phyloP scores from a whole-genome alignment of 2,797 vertebrate species.

The Oreonectes daqikongensis region DNA sequence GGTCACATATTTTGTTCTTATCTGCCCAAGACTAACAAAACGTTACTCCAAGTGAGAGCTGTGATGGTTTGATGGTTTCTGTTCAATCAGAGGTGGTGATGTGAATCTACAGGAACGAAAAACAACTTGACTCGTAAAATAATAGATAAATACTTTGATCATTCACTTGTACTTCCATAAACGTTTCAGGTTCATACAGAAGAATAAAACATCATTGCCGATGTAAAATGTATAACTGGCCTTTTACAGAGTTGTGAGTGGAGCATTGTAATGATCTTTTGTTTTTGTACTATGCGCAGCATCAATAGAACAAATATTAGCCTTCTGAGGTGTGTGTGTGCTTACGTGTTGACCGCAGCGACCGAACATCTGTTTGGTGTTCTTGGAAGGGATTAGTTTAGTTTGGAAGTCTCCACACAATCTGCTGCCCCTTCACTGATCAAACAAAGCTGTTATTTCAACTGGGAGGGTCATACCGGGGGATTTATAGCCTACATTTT shows the following conservation, averaged over 20 bases:
- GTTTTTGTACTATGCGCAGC: conserved; percentile 42
- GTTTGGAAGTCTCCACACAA: conserved; percentile 53
- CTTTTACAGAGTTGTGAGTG: conserved; percentile 18
- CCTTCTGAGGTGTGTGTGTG: conserved; percentile 42
- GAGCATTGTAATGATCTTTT: conserved; percentile 42
- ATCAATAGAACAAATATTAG: conserved; percentile 49
- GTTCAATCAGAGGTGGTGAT: conserved; percentile 27
- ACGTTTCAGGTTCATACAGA: conserved; percentile 13
- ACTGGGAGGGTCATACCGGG: conserved; percentile 11
- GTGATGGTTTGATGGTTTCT: conserved; percentile 17
- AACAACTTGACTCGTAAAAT: conserved; percentile 22
- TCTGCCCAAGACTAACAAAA: conserved; percentile 20
- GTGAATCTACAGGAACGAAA: conserved; percentile 33
- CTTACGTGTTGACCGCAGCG: conserved; percentile 41
- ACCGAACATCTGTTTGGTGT: conserved; percentile 54
- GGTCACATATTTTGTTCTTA: conserved; percentile 27
- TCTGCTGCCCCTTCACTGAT: conserved; percentile 50
- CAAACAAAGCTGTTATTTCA: conserved; percentile 47
- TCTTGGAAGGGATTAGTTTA: conserved; percentile 52
- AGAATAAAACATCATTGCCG: conserved; percentile 1
- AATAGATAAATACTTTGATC: conserved; percentile 32
- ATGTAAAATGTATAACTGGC: conserved; percentile 35
- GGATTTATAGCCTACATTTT: conserved; percentile 18
- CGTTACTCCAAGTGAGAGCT: neutral
- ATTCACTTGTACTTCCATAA: conserved; percentile 23